phyloP scores from a whole-genome alignment of 2,797 vertebrate genomes.

The Enoplosus armatus region DNA sequence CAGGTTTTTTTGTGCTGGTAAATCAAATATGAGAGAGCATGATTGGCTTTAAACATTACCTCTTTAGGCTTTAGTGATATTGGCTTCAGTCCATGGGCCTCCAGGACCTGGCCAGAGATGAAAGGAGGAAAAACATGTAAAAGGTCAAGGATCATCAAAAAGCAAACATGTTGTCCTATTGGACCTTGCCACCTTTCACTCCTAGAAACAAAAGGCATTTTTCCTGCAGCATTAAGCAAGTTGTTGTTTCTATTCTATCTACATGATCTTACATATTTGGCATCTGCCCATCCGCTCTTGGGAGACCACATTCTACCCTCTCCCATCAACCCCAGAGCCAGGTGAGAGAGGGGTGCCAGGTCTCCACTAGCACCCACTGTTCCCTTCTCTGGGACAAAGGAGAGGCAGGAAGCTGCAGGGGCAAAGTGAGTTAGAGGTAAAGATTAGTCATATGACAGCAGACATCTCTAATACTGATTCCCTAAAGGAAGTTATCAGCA shows the following conservation, averaged over 20 bases:
- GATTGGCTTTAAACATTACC: constrained; percentile 84
- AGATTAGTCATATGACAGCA: neutral
- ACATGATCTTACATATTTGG: constrained; percentile 94
- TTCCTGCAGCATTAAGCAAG: constrained; percentile 24
- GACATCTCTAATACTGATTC: neutral
- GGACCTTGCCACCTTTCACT: constrained; percentile 54
- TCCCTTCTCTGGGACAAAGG: constrained; percentile 97
- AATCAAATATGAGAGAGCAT: constrained; percentile 36
- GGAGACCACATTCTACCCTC: constrained; percentile 99
- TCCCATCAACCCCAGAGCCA: constrained; percentile 96
- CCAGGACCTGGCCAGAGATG: constrained; percentile 88
- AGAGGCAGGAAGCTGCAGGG: constrained; percentile 92
- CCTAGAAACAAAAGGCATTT: constrained; percentile 26
- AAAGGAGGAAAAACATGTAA: constrained; percentile 68
- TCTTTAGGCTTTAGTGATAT: constrained; percentile 96
- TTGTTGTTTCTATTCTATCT: constrained; percentile 14
- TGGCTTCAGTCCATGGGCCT: constrained; percentile 96
- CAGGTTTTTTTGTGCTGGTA: neutral
- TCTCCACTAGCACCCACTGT: constrained; percentile 98
- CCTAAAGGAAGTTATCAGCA: neutral
- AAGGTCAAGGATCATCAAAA: constrained; percentile 70
- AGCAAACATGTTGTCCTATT: constrained; percentile 74
- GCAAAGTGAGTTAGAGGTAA: constrained; percentile 20
- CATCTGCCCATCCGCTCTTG: constrained; percentile 98
- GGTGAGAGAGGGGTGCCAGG: constrained; percentile 96